Percentiles rank a stretch among this genome's conserved stretches.
Evolutionary conservation across 1,140 invertebrate genomes (phyloP).

Genomic region (Macrostomum lignano): DNA sequence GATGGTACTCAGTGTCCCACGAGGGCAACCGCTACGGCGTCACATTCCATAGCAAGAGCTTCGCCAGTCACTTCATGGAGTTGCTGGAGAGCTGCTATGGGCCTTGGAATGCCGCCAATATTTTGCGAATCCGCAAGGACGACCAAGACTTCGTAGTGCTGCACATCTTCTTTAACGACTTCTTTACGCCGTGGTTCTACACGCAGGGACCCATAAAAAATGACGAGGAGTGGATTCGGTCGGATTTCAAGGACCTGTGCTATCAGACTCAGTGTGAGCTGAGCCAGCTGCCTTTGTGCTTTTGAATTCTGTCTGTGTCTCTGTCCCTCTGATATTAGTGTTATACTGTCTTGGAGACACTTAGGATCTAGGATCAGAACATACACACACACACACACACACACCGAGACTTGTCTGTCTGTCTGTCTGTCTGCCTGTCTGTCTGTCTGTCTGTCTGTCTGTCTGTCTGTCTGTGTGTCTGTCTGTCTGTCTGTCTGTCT

Average conservation of each 20-base stretch:
- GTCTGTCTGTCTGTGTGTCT: too few species aligned
- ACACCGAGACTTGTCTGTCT: too few species aligned
- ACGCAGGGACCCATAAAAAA: constrained; percentile 3
- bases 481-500: too few species aligned
- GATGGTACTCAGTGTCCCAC: constrained; percentile 2
- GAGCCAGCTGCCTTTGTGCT: too few species aligned
- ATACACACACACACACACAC: too few species aligned
- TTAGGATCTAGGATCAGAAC: too few species aligned
- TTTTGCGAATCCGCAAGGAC: not conserved
- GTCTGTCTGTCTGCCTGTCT: too few species aligned
- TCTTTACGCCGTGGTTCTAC: constrained; percentile 2
- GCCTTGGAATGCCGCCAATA: constrained; percentile 2
- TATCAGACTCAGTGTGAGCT: too few species aligned
- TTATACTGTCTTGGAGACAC: too few species aligned
- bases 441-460: too few species aligned
- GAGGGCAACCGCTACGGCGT: constrained; percentile 1
- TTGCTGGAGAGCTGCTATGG: not conserved
- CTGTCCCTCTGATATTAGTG: too few species aligned
- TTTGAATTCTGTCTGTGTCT: too few species aligned
- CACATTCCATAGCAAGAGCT: constrained; percentile 1
- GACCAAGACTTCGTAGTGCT: constrained; percentile 1
- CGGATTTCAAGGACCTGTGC: constrained; percentile 2
- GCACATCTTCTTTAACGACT: constrained; percentile 2
- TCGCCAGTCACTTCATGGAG: constrained; percentile 2
- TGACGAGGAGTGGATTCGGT: constrained; percentile 2